Conservation (phyloP, 2,113 vertebrate genomes). For the Rhinopomastus cyanomelas region DNA sequence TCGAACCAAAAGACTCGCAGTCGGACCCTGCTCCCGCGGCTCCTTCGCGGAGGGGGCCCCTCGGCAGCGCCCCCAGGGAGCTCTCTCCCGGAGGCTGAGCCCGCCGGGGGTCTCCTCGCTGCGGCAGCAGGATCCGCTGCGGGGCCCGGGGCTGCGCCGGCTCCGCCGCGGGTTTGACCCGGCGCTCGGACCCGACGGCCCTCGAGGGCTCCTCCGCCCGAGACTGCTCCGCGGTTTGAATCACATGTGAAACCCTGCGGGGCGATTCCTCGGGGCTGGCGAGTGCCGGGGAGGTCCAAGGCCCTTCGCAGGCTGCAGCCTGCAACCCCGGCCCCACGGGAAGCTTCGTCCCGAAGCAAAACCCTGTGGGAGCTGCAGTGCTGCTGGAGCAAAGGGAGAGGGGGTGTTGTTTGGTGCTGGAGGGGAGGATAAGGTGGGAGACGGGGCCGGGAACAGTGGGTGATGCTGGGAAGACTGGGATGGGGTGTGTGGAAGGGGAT, state of each 20-base stretch:
- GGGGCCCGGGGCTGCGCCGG: background rate
- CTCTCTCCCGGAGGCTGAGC: background rate
- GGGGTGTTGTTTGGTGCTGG: too few species aligned
- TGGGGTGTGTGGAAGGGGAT: fast-evolving
- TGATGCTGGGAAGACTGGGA: background rate
- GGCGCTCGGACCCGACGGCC: background rate
- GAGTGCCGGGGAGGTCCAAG: background rate
- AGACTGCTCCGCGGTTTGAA: background rate
- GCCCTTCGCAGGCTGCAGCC: background rate
- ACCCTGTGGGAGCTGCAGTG: background rate
- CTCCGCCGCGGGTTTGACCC: background rate
- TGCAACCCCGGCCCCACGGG: too few species aligned
- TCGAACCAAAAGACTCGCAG: too few species aligned
- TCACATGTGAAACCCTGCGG: too few species aligned
- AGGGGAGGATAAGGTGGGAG: too few species aligned
- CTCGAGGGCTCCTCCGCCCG: background rate
- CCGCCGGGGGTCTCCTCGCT: background rate
- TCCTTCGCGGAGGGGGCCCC: too few species aligned
- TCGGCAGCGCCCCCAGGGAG: background rate
- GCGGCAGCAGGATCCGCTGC: background rate
- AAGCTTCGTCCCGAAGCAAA: conserved; percentile 29
- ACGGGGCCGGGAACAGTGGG: background rate
- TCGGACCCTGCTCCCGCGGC: too few species aligned
- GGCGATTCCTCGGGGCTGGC: background rate
- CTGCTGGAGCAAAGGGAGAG: too few species aligned